Base-by-base conservation (phyloP, 2,888 invertebrate genomes). In the Phasia obesa region DNA sequence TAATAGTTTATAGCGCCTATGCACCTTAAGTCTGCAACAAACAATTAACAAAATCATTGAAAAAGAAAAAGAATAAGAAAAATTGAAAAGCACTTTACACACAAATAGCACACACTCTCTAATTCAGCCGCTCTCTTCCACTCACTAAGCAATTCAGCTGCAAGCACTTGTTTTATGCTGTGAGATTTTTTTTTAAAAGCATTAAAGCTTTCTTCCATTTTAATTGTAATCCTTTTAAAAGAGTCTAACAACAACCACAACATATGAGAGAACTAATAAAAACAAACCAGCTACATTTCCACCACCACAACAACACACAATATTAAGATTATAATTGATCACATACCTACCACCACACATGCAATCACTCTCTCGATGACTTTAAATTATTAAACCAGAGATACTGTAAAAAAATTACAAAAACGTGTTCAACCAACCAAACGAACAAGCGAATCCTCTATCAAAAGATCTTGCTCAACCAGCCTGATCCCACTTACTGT, bases 1-100 rank as follows among this genome's bases (percentile, higher is more conserved):
- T 79, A 19, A 83, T 83, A 79, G 83, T 83, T 83, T 76, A 79
- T 76, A 83, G 79, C 75, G 75, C 83, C n/a, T n/a, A 83, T 76
- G 71, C 70, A 76, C 49, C 47, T 19, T n/a, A 21, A 17, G 11
- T 44, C 57, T 42, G 38, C n/a, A 44, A 69, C 17, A 47, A 47
- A 47, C 17, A 19, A 47, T 15, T 27, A 38, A 60, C 1, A 67
- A 69, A 60, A 38, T 38, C 11, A 55, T 44, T 23, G 4, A 44
- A 27, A 15, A 2, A 25, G 35, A 15, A 44, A 47, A n/a, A 27
- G 25, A 23, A 53, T 13, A 31, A 31, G 53, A 57, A 49, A 64
- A 51, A n/a, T n/a, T n/a, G n/a, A 62, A 60, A 21, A 60, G 42
- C 73, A 73, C 79, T n/a, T 55, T 38, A 73, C 27, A 47, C 44